phyloP scores from a whole-genome alignment of 2,797 vertebrate species.

The Hydrophis major region DNA sequence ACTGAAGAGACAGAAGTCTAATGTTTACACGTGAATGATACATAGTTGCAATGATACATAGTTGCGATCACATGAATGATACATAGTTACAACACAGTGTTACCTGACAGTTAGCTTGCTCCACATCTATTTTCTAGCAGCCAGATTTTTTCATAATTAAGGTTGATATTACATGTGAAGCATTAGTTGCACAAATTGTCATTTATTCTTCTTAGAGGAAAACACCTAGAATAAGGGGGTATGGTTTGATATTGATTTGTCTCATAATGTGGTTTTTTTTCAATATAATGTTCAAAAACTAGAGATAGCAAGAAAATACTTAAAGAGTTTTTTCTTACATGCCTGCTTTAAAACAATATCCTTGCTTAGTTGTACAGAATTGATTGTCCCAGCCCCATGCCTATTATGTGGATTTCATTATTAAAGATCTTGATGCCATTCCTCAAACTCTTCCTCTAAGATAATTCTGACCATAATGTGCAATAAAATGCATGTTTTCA shows the following conservation, averaged over 20 bases:
- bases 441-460: slow-evolving; percentile 11
- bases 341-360: background rate
- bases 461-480: background rate
- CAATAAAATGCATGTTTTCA: background rate
- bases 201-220: background rate
- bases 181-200: background rate
- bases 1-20: no score
- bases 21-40: no score
- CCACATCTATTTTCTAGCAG: background rate
- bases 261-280: background rate
- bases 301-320: background rate
- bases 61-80: no score
- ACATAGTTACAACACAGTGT: background rate
- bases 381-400: slow-evolving; percentile 4
- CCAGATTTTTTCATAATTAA: background rate
- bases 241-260: background rate
- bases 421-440: slow-evolving; percentile 9
- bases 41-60: no score
- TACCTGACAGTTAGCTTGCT: background rate
- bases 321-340: background rate
- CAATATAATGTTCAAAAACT: background rate
- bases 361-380: background rate
- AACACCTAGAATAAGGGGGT: background rate
- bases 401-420: background rate
- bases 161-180: background rate